phyloP scores from a whole-genome alignment of 2,888 invertebrate species.

The Anoplius nigerrimus region DNA sequence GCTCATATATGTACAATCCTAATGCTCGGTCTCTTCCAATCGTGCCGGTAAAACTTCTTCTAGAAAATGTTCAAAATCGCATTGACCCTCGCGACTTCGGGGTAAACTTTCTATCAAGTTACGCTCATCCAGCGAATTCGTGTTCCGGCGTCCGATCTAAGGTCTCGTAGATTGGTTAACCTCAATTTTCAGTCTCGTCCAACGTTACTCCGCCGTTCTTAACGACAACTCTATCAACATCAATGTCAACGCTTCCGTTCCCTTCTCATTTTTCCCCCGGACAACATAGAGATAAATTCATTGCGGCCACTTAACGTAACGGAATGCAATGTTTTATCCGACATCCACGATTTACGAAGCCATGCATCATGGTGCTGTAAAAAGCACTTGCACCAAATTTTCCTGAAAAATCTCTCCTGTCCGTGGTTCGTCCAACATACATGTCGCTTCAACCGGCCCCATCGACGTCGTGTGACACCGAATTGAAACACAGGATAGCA shows the following conservation, averaged over 20 bases:
- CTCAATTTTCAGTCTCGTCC: not conserved
- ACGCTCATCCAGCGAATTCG: not conserved
- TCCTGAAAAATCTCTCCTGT: no score
- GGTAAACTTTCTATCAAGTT: not conserved
- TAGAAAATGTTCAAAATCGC: not conserved
- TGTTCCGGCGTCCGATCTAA: not conserved
- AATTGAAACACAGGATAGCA: conserved; percentile 49
- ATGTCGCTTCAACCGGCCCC: not conserved
- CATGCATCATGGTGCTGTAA: no score
- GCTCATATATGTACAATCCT: no score
- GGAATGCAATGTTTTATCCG: no score
- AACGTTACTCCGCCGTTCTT: not conserved
- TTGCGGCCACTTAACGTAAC: no score
- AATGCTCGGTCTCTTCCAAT: no score
- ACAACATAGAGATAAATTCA: no score
- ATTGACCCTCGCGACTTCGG: not conserved
- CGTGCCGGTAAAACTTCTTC: not conserved
- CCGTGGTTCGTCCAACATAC: not conserved
- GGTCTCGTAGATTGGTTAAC: not conserved
- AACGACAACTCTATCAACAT: no score
- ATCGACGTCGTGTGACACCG: conserved; percentile 36
- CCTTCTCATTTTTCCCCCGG: no score
- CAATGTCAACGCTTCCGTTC: no score
- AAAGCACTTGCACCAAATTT: no score
- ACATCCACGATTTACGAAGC: no score